Base-by-base conservation (phyloP, 1,140 invertebrate genomes). In the Zeugodacus cucurbitae region DNA sequence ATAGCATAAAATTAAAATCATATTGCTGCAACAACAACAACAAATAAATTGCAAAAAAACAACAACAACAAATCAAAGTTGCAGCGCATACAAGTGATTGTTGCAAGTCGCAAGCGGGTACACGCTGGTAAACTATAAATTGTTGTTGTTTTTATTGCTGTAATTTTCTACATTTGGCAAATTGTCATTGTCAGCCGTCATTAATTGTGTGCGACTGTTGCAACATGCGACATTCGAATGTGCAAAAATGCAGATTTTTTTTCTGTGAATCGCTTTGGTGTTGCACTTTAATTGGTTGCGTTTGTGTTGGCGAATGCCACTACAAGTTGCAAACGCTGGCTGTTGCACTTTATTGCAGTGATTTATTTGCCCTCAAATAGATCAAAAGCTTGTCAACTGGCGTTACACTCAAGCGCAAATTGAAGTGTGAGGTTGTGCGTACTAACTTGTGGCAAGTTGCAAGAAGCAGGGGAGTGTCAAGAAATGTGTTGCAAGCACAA, bases 1-100 rank as follows among this genome's bases (percentile, higher is more conserved):
- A 82, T 82, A 82, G 74, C 74, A 26, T 82, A 82, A 82, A 82
- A 82, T 82, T 82, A 82, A 82, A 82, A 82, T 82, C 74, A 82
- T 82, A 82, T 82, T 82, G 48, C 7, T 37, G 17, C 14, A 29
- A 20, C 32, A n/a, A 26, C 37, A 82, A 48, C 11, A 82, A n/a
- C 8, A 29, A 29, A 82, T n/a, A 82, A 29, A 8, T 1, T 41
- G 11, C 3, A 48, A 67, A 37, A 34, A 70, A 82, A 48, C 8
- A 48, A 82, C 34, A 41, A 48, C 37, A 48, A 48, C 6, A 82
- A 48, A 29, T 26, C 37, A 82, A 44, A 26, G 41, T 82, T 70
- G 32, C 29, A 74, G 34, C 67, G 37, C 37, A 20, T 8, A 82
- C 74, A 82, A 48, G 44, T 48, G 74, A 82, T 82, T 82, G 74